Percentiles rank a stretch among this genome's conserved stretches.
These are phyloP conservation scores for Rallus crepitans DNA, from an alignment of 2,797 vertebrate genomes.

Conservation along the genomic window DNA sequence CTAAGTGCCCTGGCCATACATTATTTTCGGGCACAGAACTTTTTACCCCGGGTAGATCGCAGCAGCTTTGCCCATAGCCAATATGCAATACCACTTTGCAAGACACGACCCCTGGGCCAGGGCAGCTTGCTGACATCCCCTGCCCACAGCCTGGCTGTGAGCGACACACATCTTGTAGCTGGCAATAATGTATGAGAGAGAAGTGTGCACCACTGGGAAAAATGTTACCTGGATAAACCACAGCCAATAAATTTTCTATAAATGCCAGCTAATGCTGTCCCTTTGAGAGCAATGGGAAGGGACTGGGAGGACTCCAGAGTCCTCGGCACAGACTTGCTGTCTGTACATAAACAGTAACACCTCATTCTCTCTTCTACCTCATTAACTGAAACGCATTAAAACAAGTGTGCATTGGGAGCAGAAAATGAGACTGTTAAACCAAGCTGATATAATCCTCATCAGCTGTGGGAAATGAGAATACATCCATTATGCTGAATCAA, in stretches of 20 bases:
- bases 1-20: not conserved
- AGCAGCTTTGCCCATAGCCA: not conserved
- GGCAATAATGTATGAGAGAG: not conserved
- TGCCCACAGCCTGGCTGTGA: not conserved
- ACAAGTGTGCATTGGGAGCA: constrained; percentile 81
- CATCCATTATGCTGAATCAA: constrained; percentile 69
- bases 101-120: accelerated
- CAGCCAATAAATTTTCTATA: constrained; percentile 44
- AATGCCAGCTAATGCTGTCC: constrained; percentile 48
- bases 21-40: accelerated
- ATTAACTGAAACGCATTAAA: constrained; percentile 85
- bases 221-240: constrained; percentile 28
- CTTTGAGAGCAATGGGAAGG: constrained; percentile 53
- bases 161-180: accelerated
- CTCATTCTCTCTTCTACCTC: constrained; percentile 81
- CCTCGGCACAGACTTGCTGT: constrained; percentile 50
- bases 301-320: constrained; percentile 28
- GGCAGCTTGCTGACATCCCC: accelerated
- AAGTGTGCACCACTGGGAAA: not conserved
- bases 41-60: not conserved
- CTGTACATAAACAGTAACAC: constrained; percentile 79
- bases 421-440: constrained; percentile 83
- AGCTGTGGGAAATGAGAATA: constrained; percentile 77
- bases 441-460: constrained; percentile 82
- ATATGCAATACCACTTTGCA: accelerated